Evolutionary conservation across 2,797 vertebrate species (phyloP), one percentile per base, ranked within the genome.

Genomic region (Characodon lateralis): DNA sequence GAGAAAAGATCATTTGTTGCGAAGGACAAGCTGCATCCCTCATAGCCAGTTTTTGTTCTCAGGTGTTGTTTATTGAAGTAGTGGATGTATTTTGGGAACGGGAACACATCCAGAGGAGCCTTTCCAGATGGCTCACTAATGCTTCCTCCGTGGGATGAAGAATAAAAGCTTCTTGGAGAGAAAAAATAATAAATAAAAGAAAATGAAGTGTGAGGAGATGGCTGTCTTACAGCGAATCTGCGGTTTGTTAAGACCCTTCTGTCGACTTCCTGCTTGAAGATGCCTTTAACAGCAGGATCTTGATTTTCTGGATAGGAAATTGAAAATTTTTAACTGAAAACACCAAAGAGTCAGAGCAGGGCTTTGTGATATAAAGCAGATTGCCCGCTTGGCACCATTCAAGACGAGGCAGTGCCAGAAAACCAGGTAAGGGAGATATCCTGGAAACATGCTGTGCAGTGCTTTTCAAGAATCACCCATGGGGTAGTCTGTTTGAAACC

Each of bases 31-130:
- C 71, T 71, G 24, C 48, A 0, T 73, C 74, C 22, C 10, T 73
- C 61, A 39, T 61, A 24, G 41, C 71, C 31, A 43, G 66, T 71
- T 78, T 76, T 80, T 46, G 79, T 78, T 90, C 78, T 81, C 83
- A 85, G 86, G 85, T 89, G 85, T 86, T 91, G 78, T 91, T 82
- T 87, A 79, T 84, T 76, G 48, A 77, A 83, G 61, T 85, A 56
- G 76, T 73, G 81, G 85, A 87, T 83, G 83, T 71, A 86, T 86
- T 73, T 65, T 77, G 68, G 66, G 73, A 80, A 85, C 72, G 61
- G 78, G 75, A 79, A 71, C 71, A 78, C 80, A 65, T 84, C 73
- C 77, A 76, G 81, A 70, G 76, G 74, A 86, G 76, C 63, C 68
- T 43, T 75, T 65, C 89, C 89, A 91, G 86, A 89, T 90, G 90